Base-by-base conservation (phyloP, 2,888 invertebrate genomes). In the Altica lythri region DNA sequence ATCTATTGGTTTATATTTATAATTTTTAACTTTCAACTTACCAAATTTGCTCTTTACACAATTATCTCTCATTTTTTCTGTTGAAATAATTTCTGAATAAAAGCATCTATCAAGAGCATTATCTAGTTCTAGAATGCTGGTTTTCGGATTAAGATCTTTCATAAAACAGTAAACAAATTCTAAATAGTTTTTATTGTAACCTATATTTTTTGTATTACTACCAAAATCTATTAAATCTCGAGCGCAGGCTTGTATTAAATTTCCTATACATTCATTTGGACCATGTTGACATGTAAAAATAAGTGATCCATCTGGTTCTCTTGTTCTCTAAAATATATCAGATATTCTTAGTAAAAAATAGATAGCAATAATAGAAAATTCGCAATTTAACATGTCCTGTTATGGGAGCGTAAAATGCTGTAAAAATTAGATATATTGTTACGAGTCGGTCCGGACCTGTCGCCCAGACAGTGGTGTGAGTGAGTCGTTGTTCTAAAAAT, bases 161-260 rank as follows among this genome's bases (percentile, higher is more conserved):
- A 85, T 83, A 17, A 84, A 75, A 57, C 85, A 85, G 68, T 83
- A 80, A 58, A 84, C 75, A 60, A 82, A 77, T 46, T 79, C 81
- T 71, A 83, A 53, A 2, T 68, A 60, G n/a, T 52, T 34, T 30
- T 44, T 59, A 45, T 61, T 63, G 40, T 47, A 35, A 55, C 64
- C 45, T 54, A 66, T 43, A 22, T 56, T 47, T 1, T 54, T 51
- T 1, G 59, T 53, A 12, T 57, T 53, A 18, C 59, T 50, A 6
- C 62, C 64, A 13, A 59, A 57, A 19, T 67, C 64, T n/a, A 70
- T 68, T 1, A 52, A 9, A 10, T 19, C 14, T 4, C 80, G 66
- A 2, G 74, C 79, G 55, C 81, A 81, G 1, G 79, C 77, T 61
- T 80, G 80, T 2, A 77, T 73, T 59, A 74, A 74, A 66, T 82